Evolutionary conservation across 2,797 vertebrate species (phyloP).

Genomic region (Paramormyrops hopkinsi): DNA sequence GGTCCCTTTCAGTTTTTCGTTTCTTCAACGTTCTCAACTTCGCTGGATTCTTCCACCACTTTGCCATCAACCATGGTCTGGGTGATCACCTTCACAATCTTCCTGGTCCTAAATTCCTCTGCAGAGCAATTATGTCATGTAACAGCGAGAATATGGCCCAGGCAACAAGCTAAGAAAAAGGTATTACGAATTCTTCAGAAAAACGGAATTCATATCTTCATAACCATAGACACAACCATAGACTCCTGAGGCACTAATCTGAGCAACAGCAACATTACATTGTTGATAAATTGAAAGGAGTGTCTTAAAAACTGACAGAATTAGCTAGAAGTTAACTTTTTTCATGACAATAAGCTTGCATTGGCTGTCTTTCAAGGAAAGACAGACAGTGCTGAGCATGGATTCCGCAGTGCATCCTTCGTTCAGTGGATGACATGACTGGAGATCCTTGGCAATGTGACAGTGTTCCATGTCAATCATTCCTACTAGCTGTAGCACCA

Average conservation of each 20-base stretch:
- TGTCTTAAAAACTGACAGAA: not conserved
- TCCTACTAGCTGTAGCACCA: not conserved
- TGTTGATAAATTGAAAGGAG: not conserved
- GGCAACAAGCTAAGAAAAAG: not conserved
- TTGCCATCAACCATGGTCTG: constrained; percentile 75
- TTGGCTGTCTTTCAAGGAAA: not conserved
- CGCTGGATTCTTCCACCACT: constrained; percentile 71
- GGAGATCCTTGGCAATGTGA: not conserved
- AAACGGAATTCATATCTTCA: not conserved
- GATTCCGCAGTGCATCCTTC: not conserved
- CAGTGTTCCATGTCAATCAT: not conserved
- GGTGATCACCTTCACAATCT: constrained; percentile 75
- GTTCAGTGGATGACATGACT: not conserved
- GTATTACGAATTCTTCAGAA: not conserved
- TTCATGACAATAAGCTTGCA: not conserved
- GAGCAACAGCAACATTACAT: not conserved
- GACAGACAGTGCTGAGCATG: not conserved
- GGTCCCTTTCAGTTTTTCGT: constrained; percentile 57
- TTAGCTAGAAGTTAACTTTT: not conserved
- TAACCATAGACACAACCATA: not conserved
- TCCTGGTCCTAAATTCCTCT: constrained; percentile 69
- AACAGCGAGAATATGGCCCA: not conserved
- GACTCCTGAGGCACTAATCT: not conserved
- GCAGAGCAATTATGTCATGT: not conserved
- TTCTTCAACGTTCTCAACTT: constrained; percentile 71